A percentile compares a stretch with the other conserved stretches of the same genome.
These are phyloP conservation scores for Synergus umbraculus DNA, from an alignment of 2,888 invertebrate species.

Conservation along the genomic window DNA sequence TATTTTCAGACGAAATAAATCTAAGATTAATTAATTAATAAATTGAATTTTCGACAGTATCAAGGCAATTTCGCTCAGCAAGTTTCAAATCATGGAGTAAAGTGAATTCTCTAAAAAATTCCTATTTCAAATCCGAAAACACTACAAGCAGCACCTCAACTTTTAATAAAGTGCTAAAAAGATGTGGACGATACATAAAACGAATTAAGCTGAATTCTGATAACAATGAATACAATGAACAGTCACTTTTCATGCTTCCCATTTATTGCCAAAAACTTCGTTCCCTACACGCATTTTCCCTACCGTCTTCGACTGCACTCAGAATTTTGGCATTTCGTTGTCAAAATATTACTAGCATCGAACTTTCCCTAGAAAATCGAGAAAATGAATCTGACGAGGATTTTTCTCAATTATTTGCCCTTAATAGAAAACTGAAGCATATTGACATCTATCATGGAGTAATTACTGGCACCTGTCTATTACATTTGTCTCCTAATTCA, in stretches of 20 bases:
- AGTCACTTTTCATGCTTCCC: constrained; percentile 28
- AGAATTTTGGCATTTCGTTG: constrained; percentile 31
- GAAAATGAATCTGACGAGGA: constrained; percentile 18
- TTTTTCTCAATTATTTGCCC: constrained; percentile 1
- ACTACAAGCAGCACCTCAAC: neutral
- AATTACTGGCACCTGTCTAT: constrained; percentile 16
- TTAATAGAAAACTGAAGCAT: constrained; percentile 25
- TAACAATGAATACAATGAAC: constrained; percentile 27
- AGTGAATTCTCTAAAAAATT: constrained; percentile 22
- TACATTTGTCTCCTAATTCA: neutral
- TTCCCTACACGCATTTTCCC: constrained; percentile 9
- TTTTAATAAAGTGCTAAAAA: constrained; percentile 28
- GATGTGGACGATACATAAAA: constrained; percentile 34
- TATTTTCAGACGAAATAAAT: neutral
- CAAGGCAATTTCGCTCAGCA: constrained; percentile 28
- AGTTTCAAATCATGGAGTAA: constrained; percentile 35
- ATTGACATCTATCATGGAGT: constrained; percentile 23
- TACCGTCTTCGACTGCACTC: constrained; percentile 17
- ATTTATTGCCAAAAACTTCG: constrained; percentile 31
- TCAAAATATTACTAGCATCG: constrained; percentile 28
- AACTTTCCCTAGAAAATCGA: constrained; percentile 28
- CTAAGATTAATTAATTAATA: no score
- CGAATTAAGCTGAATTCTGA: constrained; percentile 13
- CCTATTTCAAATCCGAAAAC: constrained; percentile 7
- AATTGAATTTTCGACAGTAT: neutral